Percentiles rank a stretch among this genome's conserved stretches.
Conservation (phyloP, 2,797 vertebrate species). For the Apodemus agrarius region DNA sequence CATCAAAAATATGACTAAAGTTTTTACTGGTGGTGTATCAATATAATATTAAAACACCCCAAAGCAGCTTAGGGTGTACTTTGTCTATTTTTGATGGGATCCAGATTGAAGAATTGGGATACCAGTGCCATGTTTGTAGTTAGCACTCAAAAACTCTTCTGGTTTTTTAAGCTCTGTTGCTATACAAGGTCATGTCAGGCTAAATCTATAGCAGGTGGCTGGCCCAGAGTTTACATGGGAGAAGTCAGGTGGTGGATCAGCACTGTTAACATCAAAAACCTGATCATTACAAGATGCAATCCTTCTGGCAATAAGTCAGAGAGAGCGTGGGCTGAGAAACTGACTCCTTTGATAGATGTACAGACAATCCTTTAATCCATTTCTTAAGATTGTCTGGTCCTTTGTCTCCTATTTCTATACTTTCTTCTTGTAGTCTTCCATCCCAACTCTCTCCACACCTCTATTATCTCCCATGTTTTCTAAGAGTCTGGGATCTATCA, state of each 20-base stretch:
- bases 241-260: not conserved
- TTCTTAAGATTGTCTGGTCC: not conserved
- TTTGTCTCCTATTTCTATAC: not conserved
- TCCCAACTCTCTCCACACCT: not conserved
- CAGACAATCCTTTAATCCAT: not conserved
- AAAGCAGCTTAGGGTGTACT: not conserved
- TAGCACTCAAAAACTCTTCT: not conserved
- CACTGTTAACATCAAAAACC: not conserved
- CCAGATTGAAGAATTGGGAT: not conserved
- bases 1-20: not conserved
- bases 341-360: not conserved
- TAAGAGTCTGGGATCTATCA: not conserved
- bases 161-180: not conserved
- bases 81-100: not conserved
- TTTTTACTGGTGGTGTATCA: not conserved
- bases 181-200: not conserved
- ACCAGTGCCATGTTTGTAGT: not conserved
- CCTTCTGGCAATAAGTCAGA: not conserved
- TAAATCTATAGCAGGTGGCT: not conserved
- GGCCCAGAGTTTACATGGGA: not conserved
- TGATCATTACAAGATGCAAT: not conserved
- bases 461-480: not conserved
- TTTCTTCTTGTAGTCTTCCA: not conserved
- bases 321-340: not conserved
- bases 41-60: not conserved